A percentile compares a stretch with the other conserved stretches of the same genome.
Conservation (phyloP, 2,888 invertebrate genomes). For the Ichneumon xanthorius region DNA sequence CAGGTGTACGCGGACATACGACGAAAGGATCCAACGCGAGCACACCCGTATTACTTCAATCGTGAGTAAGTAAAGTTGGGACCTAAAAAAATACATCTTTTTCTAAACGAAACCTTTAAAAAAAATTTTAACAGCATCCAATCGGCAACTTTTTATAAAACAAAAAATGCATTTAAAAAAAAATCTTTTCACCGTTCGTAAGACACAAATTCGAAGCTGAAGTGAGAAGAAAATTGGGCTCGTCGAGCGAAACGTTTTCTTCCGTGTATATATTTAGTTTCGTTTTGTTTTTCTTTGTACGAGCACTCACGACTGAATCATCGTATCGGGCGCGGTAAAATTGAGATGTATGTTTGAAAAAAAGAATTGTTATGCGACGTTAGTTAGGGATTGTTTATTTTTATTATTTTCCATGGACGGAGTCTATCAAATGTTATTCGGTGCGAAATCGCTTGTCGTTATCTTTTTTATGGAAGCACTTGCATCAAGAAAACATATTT, state of each 20-base stretch:
- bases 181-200: not conserved
- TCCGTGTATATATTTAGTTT: slow-evolving; percentile 11
- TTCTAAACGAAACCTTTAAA: slow-evolving; percentile 9
- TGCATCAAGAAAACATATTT: not conserved
- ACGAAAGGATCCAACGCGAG: slow-evolving; percentile 26
- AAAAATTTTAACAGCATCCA: not conserved
- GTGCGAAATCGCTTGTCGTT: not conserved
- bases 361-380: not conserved
- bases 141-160: slow-evolving; percentile 9
- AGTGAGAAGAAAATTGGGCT: not conserved
- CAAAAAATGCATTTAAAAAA: not conserved
- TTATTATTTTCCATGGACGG: not conserved
- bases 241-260: slow-evolving; percentile 7
- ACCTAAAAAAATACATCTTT: slow-evolving; percentile 52
- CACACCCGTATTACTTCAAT: slow-evolving; percentile 34
- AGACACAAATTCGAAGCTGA: not conserved
- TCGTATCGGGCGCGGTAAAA: slow-evolving; percentile 2
- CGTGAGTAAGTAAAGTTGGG: slow-evolving; percentile 49
- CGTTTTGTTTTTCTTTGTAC: not conserved
- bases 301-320: slow-evolving; percentile 7
- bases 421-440: not conserved
- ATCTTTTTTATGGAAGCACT: not conserved
- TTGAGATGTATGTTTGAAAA: not conserved
- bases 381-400: slow-evolving; percentile 9
- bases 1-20: slow-evolving; percentile 19